These are phyloP conservation scores for Phaedon cochleariae DNA, from an alignment of 2,888 invertebrate genomes.

Conservation along the genomic window DNA sequence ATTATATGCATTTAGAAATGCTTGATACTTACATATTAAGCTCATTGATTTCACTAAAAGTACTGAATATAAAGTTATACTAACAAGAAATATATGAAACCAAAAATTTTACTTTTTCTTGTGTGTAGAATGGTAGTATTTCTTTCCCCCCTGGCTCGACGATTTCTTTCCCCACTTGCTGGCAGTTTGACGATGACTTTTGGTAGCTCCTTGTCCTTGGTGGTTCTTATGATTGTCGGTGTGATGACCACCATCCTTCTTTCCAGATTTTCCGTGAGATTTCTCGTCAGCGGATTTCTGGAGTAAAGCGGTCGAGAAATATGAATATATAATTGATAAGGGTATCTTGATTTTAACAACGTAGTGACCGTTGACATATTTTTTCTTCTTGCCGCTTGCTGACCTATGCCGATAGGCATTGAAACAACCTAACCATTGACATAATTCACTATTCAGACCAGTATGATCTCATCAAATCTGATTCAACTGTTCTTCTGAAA, in stretches of 20 bases:
- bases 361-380: no score
- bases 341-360: no score
- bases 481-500: no score
- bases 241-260: conserved; percentile 54
- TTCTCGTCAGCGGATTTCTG: conserved; percentile 50
- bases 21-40: no score
- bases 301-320: no score
- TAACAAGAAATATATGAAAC: not conserved
- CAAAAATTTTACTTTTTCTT: not conserved
- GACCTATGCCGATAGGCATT: no score
- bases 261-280: conserved; percentile 53
- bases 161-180: conserved; percentile 56
- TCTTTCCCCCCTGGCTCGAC: conserved; percentile 53
- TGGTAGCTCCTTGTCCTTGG: conserved; percentile 49
- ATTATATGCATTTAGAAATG: no score
- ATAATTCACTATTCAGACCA: no score
- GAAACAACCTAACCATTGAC: no score
- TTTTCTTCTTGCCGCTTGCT: no score
- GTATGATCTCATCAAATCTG: no score
- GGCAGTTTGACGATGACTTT: conserved; percentile 52
- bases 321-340: not conserved
- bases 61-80: not conserved
- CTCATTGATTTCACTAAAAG: no score
- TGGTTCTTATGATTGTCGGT: conserved; percentile 53
- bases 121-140: conserved; percentile 44